phyloP scores from a whole-genome alignment of 2,113 vertebrate genomes.

The Apodemus speciosus region DNA sequence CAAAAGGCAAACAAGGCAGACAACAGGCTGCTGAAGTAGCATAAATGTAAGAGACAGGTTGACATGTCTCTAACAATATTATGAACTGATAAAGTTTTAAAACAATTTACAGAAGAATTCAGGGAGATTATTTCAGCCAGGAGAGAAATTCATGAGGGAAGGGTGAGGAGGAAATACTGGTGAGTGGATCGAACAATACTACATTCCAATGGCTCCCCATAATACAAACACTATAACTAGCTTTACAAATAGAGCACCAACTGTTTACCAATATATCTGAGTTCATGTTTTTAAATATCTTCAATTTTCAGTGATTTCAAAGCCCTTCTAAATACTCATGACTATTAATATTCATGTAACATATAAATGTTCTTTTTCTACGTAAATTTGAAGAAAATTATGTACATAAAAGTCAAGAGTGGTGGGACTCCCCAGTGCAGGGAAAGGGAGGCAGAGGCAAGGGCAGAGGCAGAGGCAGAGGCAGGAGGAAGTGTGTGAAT shows the following conservation, averaged over 20 bases:
- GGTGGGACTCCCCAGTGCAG: neutral
- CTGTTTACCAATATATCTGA: constrained; percentile 3
- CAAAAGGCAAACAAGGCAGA: neutral
- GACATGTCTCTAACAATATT: neutral
- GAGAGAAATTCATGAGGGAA: neutral
- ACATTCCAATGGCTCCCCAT: neutral
- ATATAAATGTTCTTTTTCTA: constrained; percentile 32
- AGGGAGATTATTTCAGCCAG: neutral
- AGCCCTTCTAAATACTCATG: constrained; percentile 5
- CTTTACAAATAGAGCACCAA: neutral
- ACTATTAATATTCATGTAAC: constrained; percentile 11
- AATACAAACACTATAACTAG: neutral
- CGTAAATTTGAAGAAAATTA: constrained; percentile 52
- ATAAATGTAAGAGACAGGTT: neutral
- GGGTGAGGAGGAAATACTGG: neutral
- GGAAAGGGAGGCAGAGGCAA: neutral
- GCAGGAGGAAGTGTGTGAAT: neutral
- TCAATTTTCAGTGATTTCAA: constrained; percentile 54
- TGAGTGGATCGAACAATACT: neutral
- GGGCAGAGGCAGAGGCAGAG: neutral
- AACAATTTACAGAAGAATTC: neutral
- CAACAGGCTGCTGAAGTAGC: neutral
- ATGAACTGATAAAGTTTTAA: neutral
- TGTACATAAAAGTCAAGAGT: neutral
- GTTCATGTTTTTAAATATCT: constrained; percentile 46